These are phyloP conservation scores for Oryzias sinensis DNA, from an alignment of 2,797 vertebrate species.

Conservation along the genomic window DNA sequence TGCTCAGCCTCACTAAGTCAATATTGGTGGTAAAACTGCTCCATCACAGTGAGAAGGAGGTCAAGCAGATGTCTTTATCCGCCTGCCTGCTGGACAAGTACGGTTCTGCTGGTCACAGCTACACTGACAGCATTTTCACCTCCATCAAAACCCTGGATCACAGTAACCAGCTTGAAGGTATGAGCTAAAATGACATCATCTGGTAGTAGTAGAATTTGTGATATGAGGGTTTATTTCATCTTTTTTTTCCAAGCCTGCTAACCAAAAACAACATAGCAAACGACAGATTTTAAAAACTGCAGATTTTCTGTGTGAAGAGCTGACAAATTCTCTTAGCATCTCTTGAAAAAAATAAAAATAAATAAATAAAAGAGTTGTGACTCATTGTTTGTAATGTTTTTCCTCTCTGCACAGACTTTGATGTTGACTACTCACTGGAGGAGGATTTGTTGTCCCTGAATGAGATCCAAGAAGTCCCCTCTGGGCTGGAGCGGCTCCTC, in stretches of 20 bases:
- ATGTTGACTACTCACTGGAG: slow-evolving; percentile 66
- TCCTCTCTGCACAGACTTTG: slow-evolving; percentile 58
- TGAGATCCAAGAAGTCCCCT: slow-evolving; percentile 50
- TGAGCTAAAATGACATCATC: not conserved
- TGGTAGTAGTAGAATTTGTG: too few species aligned
- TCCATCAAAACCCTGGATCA: slow-evolving; percentile 71
- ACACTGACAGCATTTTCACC: slow-evolving; percentile 68
- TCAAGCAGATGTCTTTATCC: slow-evolving; percentile 69
- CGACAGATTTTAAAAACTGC: too few species aligned
- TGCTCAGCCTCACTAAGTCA: slow-evolving; percentile 85
- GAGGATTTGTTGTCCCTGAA: slow-evolving; percentile 72
- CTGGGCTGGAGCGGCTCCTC: slow-evolving; percentile 76
- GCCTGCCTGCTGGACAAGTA: slow-evolving; percentile 78
- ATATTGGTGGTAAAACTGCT: slow-evolving; percentile 85
- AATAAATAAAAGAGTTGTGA: not conserved
- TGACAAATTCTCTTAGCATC: too few species aligned
- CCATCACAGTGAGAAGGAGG: slow-evolving; percentile 70
- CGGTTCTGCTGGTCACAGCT: slow-evolving; percentile 64
- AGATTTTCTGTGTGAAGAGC: too few species aligned
- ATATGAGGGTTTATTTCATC: too few species aligned
- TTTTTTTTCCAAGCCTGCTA: too few species aligned
- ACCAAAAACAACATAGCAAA: too few species aligned
- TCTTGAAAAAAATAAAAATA: too few species aligned
- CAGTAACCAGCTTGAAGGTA: slow-evolving; percentile 63
- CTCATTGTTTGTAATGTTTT: not conserved